A percentile compares a stretch with the other conserved stretches of the same genome.
phyloP scores from a whole-genome alignment of 1,140 invertebrate species.

The Anoplolepis gracilipes region DNA sequence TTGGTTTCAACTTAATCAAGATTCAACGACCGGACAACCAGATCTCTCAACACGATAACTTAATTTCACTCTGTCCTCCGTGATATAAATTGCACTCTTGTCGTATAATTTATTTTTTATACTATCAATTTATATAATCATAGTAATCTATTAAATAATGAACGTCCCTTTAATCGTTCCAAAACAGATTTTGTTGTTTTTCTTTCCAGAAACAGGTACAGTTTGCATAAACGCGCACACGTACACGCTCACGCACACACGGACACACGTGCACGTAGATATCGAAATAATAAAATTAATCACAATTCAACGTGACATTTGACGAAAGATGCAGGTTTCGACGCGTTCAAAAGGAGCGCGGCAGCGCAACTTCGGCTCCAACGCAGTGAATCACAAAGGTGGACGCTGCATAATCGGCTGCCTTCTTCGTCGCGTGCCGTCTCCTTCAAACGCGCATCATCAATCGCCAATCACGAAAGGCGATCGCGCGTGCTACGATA shows the following conservation, averaged over 20 bases:
- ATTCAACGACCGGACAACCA: background rate
- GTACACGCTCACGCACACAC: constrained; percentile 40
- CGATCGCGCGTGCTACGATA: background rate
- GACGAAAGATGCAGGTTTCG: too few species aligned
- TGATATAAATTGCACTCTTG: background rate
- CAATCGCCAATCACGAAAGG: background rate
- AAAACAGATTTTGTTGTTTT: background rate
- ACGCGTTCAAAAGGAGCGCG: background rate
- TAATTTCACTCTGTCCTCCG: background rate
- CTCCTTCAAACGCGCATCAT: background rate
- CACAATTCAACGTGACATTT: background rate
- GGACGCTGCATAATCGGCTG: background rate
- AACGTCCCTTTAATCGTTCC: background rate
- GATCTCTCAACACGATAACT: background rate
- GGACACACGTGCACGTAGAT: background rate
- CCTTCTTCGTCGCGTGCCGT: background rate
- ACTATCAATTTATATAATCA: background rate
- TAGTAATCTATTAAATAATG: background rate
- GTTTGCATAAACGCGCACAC: constrained; percentile 29
- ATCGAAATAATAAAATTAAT: background rate
- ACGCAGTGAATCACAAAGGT: constrained; percentile 25
- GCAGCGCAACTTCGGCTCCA: background rate
- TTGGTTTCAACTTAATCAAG: constrained; percentile 35
- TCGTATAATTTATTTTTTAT: background rate
- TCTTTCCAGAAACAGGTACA: background rate